Percentiles rank a stretch among this genome's conserved stretches.
These are phyloP conservation scores for Rhimphoctona megacephalus DNA, from an alignment of 2,888 invertebrate genomes.

Conservation along the genomic window DNA sequence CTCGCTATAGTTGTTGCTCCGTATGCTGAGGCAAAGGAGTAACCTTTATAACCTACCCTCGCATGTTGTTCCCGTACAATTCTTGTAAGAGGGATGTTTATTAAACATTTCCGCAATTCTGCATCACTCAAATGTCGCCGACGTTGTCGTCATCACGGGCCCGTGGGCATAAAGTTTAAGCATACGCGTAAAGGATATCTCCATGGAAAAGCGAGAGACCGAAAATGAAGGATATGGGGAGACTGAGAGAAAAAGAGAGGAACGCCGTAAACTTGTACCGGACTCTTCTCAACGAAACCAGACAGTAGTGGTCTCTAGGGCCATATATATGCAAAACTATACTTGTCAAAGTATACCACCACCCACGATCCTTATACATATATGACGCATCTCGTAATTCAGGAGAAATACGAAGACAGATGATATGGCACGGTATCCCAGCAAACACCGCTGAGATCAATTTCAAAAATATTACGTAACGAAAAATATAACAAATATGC, in stretches of 20 bases:
- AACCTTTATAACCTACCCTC: slow-evolving; percentile 47
- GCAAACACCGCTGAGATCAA: no score
- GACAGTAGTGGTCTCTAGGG: slow-evolving; percentile 42
- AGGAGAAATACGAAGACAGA: background rate
- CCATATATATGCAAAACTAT: slow-evolving; percentile 36
- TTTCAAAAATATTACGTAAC: no score
- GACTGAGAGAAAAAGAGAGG: background rate
- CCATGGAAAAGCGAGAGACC: slow-evolving; percentile 38
- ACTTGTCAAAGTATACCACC: slow-evolving; percentile 11
- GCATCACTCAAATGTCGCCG: slow-evolving; percentile 59
- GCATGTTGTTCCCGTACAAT: slow-evolving; percentile 14
- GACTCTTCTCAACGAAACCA: slow-evolving; percentile 15
- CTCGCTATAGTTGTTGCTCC: background rate
- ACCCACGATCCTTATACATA: background rate
- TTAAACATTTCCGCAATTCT: slow-evolving; percentile 64
- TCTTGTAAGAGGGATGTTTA: slow-evolving; percentile 51
- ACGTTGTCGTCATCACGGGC: slow-evolving; percentile 23
- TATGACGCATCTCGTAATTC: slow-evolving; percentile 9
- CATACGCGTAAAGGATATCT: slow-evolving; percentile 10
- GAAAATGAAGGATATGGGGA: background rate
- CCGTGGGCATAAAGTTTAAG: slow-evolving; percentile 43
- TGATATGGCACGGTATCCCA: background rate
- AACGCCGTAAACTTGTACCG: slow-evolving; percentile 11
- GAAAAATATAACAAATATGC: no score
- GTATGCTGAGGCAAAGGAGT: slow-evolving; percentile 15